Evolutionary conservation across 2,888 invertebrate species (phyloP), one percentile per base, ranked within the genome.

Genomic region (Buathra laborator): DNA sequence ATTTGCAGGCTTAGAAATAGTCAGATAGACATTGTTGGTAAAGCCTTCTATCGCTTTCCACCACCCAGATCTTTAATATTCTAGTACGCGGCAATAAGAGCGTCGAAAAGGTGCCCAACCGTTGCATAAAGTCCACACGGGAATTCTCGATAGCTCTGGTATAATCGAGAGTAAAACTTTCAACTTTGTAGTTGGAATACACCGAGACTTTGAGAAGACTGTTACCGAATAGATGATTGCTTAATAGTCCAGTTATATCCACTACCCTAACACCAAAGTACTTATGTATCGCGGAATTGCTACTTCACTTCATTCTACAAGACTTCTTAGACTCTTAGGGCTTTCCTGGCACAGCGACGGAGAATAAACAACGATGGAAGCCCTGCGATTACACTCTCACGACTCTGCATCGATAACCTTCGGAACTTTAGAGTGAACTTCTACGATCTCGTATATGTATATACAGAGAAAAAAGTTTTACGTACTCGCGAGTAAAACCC

Each of bases 401-500:
- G 32, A 12, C 51, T 44, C 4, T 19, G 32, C 67, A 16, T 6
- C 74, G 46, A 9, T 44, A 59, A 59, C 46, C 48, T n/a, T 37
- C 56, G 19, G 43, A 64, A 43, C 32, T 56, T 70, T 74, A 56
- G 37, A 37, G 62, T 4, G n/a, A 43, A 64, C 62, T 19, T n/a
- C 44, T 14, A 5, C 59, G 37, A 16, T 37, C 43, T 56, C 62
- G 29, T 66, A 72, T 43, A 19, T 4, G 3, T 7, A 48, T 68
- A 44, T 56, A 62, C 19, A 66, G 53, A 72, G 29, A 14, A 46
- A 74, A 64, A 29, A 44, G 46, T 81, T 79, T 53, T 14, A 43
- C 37, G 66, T 56, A 56, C 71, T 56, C 43, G 14, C 66, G 9
- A 46, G 24, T n/a, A 37, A 43, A 56, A 68, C 59, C 14, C 59